Conservation (phyloP, 2,113 vertebrate species). For the Sphaerodactylus townsendi region DNA sequence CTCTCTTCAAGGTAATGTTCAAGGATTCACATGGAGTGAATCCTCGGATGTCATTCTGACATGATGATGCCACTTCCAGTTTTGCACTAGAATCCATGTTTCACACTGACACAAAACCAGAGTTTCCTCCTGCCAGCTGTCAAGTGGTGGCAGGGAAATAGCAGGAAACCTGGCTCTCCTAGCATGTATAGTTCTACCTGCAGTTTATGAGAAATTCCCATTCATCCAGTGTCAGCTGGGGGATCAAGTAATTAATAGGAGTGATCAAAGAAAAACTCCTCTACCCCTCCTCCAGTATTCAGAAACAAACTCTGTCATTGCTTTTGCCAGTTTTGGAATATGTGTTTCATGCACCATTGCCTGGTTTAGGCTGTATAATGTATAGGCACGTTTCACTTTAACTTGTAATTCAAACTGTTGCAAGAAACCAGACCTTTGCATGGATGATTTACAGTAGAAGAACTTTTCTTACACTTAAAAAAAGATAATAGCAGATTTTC, state of each 20-base stretch:
- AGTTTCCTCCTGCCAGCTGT: no score
- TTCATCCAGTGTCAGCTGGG: background rate
- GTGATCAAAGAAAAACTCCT: background rate
- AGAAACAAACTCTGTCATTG: background rate
- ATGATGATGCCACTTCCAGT: no score
- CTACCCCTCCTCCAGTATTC: background rate
- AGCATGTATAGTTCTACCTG: background rate
- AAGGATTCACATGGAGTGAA: no score
- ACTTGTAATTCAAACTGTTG: constrained; percentile 10
- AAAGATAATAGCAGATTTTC: background rate
- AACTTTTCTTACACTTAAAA: background rate
- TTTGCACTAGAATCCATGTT: no score
- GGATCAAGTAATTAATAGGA: background rate
- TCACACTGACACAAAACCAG: no score
- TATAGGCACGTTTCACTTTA: background rate
- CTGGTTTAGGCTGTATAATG: constrained; percentile 1
- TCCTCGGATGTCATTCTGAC: no score
- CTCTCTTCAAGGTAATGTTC: no score
- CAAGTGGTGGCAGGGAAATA: no score
- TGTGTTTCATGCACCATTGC: constrained; percentile 10
- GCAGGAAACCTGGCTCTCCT: no score
- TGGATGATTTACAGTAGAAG: background rate
- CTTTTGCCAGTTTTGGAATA: background rate
- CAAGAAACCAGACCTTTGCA: background rate
- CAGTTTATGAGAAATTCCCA: background rate